A percentile compares a stretch with the other conserved stretches of the same genome.
Conservation (phyloP, 2,113 vertebrate genomes). For the Passer montanus region DNA sequence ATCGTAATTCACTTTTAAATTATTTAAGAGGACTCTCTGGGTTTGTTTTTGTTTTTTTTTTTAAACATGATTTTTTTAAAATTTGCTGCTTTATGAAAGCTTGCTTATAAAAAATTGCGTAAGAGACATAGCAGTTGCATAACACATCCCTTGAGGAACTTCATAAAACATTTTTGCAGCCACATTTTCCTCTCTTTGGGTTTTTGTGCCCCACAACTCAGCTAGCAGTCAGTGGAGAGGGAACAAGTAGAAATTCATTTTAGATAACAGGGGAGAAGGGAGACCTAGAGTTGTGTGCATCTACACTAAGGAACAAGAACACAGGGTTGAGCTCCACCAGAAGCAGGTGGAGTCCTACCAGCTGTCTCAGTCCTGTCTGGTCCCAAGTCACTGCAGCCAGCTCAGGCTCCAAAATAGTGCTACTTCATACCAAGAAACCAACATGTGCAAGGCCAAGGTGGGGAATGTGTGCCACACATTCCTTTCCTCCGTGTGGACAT, state of each 20-base stretch:
- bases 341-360: not conserved
- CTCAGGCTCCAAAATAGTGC: rapidly evolving
- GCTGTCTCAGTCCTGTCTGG: not conserved
- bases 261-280: not conserved
- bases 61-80: not conserved
- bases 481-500: not conserved
- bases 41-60: not conserved
- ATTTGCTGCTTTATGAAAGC: not conserved
- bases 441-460: not conserved
- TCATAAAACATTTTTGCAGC: not conserved
- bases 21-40: not conserved
- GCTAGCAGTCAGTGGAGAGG: not conserved
- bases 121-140: not conserved
- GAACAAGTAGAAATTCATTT: not conserved
- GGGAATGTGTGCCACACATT: not conserved
- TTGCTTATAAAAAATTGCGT: not conserved
- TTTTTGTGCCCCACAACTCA: not conserved
- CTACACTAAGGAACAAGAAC: not conserved
- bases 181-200: not conserved
- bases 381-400: not conserved
- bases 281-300: not conserved
- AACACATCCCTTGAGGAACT: not conserved
- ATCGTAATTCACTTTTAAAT: not conserved
- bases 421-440: not conserved
- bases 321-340: not conserved